Percentiles rank a stretch among this genome's conserved stretches.
These are phyloP conservation scores for Cryptotis parvus DNA, from an alignment of 2,113 vertebrate species.

Conservation along the genomic window DNA sequence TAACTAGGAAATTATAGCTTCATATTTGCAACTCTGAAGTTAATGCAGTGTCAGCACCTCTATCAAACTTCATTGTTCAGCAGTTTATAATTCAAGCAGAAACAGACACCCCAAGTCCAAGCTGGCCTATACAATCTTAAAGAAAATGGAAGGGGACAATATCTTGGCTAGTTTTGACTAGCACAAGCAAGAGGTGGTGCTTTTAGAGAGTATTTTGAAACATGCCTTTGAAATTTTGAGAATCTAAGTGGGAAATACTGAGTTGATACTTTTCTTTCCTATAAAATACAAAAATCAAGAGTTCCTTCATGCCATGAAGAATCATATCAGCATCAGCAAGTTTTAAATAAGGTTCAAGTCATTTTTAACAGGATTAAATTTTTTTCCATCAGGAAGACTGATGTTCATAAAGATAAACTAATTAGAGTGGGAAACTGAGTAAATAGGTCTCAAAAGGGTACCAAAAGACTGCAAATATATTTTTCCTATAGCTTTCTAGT, in stretches of 20 bases:
- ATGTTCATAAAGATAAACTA: not conserved
- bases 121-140: constrained; percentile 72
- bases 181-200: constrained; percentile 60
- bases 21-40: constrained; percentile 83
- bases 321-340: not conserved
- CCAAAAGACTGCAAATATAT: not conserved
- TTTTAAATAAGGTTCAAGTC: not conserved
- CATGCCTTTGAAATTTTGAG: constrained; percentile 66
- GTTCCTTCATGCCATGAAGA: constrained; percentile 33
- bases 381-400: constrained; percentile 36
- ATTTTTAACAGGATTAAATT: constrained; percentile 48
- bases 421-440: constrained; percentile 11
- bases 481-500: constrained; percentile 38
- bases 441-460: not conserved
- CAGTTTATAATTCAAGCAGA: constrained; percentile 83
- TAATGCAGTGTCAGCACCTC: constrained; percentile 86
- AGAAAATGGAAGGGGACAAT: constrained; percentile 39
- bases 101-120: constrained; percentile 73
- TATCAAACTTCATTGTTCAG: constrained; percentile 78
- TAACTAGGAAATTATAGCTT: constrained; percentile 85
- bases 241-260: constrained; percentile 57
- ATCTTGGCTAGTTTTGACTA: constrained; percentile 48
- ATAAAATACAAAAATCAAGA: constrained; percentile 45
- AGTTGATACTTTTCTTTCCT: constrained; percentile 57
- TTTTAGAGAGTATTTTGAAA: constrained; percentile 68